Conservation (phyloP, 2,888 invertebrate genomes). For the Baccha elongata region DNA sequence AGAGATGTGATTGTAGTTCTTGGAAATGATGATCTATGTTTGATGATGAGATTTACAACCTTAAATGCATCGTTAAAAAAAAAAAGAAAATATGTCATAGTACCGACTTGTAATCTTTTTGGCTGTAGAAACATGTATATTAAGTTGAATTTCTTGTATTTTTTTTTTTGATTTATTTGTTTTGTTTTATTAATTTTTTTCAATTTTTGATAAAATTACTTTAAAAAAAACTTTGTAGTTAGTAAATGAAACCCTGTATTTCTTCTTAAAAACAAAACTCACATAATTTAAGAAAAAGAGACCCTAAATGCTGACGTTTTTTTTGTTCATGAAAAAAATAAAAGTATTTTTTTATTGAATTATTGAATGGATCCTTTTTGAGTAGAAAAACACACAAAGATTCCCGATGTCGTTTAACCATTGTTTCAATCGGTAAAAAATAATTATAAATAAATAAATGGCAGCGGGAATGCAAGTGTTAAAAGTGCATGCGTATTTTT, state of each 20-base stretch:
- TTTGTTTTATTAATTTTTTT: slow-evolving; percentile 46
- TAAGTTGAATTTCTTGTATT: slow-evolving; percentile 67
- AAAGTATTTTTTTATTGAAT: neutral
- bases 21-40: slow-evolving; percentile 49
- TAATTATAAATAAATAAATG: slow-evolving; percentile 10
- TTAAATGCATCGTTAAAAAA: slow-evolving; percentile 32
- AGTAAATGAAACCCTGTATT: slow-evolving; percentile 68
- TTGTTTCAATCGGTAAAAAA: neutral
- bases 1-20: slow-evolving; percentile 47
- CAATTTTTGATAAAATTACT: slow-evolving; percentile 49
- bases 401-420: slow-evolving; percentile 6
- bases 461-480: neutral
- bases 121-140: slow-evolving; percentile 70
- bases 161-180: slow-evolving; percentile 46
- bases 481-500: slow-evolving; percentile 74
- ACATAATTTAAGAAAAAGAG: slow-evolving; percentile 25
- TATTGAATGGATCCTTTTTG: slow-evolving; percentile 68
- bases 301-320: slow-evolving; percentile 34
- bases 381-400: slow-evolving; percentile 18
- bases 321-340: slow-evolving; percentile 44
- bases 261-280: slow-evolving; percentile 44
- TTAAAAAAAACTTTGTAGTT: slow-evolving; percentile 60
- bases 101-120: slow-evolving; percentile 62
- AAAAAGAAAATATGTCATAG: slow-evolving; percentile 51
- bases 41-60: slow-evolving; percentile 60